Evolutionary conservation across 2,797 vertebrate species (phyloP), one percentile per base, ranked within the genome.

Genomic region (Anguilla anguilla): DNA sequence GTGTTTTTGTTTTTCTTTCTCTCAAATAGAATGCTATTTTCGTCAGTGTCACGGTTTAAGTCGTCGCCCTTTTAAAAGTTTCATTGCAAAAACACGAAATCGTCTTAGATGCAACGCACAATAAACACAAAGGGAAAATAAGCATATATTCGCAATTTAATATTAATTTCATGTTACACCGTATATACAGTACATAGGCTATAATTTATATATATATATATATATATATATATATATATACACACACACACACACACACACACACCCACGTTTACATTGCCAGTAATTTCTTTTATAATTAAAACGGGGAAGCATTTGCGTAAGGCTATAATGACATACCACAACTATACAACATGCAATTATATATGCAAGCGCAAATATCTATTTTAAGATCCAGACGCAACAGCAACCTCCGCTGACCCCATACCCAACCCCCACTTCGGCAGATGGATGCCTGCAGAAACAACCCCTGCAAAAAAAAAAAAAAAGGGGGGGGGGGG

Each of bases 391-490:
- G 35, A 49, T 55, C 15, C 15, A 31, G 28, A 55, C 53, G 28
- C 28, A 28, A 28, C 25, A 28, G 51, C 7, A 31, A 17, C 49
- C 82, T 35, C 25, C 53, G 11, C 35, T 57, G 82, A 84, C 82
- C 82, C 53, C 28, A 10, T 83, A 49, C 13, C 25, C 82, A 57
- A 17, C 79, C 79, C 79, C n/a, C 82, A 84, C 49, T 84, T 15
- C 82, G 25, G 53, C 82, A 84, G 82, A 84, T 84, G 82, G 82
- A 84, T 51, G 15, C 25, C 81, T 53, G 81, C 28, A 79, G 74
- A 46, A 79, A 79, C 74, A 79, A 11, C 19, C 82, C n/a, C 49
- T n/a, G 49, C 82, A 84, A 82, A 57, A 55, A 55, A 46, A 46
- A 28, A 19, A n/a, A n/a, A n/a, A 11, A 6, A 6, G 31, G 31